These are phyloP conservation scores for Drosophila lutescens DNA, from an alignment of 2,888 invertebrate genomes.

Conservation along the genomic window DNA sequence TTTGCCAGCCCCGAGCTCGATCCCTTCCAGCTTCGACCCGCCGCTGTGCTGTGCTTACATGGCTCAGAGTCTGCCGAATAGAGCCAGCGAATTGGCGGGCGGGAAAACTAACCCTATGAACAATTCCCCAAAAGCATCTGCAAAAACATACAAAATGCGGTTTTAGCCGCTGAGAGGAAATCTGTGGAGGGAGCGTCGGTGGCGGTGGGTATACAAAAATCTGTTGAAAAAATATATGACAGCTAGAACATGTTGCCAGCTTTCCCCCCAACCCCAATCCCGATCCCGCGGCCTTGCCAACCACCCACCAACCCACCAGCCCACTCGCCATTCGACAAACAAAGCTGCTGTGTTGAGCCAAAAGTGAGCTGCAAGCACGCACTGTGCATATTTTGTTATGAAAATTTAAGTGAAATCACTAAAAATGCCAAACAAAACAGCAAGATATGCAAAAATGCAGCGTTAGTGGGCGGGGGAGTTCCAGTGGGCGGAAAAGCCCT, in stretches of 20 bases:
- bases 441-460: conserved; percentile 61
- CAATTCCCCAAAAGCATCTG: conserved; percentile 65
- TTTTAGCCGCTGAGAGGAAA: conserved; percentile 65
- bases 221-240: conserved; percentile 72
- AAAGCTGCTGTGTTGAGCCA: conserved; percentile 38
- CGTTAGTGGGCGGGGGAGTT: conserved; percentile 4
- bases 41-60: conserved; percentile 48
- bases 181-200: conserved; percentile 32
- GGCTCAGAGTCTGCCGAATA: conserved; percentile 23
- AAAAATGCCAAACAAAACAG: conserved; percentile 77
- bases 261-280: neutral
- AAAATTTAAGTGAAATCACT: conserved; percentile 82
- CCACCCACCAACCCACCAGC: neutral
- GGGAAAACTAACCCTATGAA: conserved; percentile 70
- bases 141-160: conserved; percentile 76
- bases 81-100: conserved; percentile 32
- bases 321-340: neutral
- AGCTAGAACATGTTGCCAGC: conserved; percentile 56
- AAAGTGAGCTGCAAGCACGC: conserved; percentile 65
- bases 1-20: conserved; percentile 37
- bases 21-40: conserved; percentile 12
- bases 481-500: conserved; percentile 18
- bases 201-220: conserved; percentile 31
- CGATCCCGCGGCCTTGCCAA: neutral
- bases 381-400: conserved; percentile 76